Percentiles rank a stretch among this genome's conserved stretches.
Conservation (phyloP, 1,140 invertebrate species). For the Polyergus mexicanus region DNA sequence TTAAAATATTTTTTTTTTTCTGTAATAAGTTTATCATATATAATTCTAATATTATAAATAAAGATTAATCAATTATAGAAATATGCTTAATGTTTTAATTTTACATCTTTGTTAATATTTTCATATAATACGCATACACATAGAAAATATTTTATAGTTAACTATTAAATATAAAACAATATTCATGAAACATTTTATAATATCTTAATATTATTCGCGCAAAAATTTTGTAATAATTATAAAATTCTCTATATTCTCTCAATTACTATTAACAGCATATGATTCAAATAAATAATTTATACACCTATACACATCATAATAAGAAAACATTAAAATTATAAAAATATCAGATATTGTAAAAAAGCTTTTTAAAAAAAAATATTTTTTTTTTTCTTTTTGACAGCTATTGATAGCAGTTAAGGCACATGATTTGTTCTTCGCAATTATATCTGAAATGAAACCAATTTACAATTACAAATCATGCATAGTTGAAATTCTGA, state of each 20-base stretch:
- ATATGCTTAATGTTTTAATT: no score
- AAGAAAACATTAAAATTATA: not conserved
- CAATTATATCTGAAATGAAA: conserved; percentile 73
- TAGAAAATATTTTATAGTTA: no score
- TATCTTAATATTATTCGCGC: not conserved
- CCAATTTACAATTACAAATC: conserved; percentile 1
- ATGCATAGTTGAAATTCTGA: not conserved
- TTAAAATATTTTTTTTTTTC: no score
- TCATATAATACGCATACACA: no score
- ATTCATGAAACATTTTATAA: not conserved
- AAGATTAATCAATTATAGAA: no score
- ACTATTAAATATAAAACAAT: no score
- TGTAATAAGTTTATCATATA: not conserved
- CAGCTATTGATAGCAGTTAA: conserved; percentile 73
- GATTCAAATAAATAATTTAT: conserved; percentile 13
- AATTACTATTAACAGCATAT: not conserved
- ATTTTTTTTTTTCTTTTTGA: not conserved
- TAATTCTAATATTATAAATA: not conserved
- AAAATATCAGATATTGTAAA: conserved; percentile 1
- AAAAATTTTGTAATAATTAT: not conserved
- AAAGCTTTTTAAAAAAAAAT: not conserved
- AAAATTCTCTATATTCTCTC: not conserved
- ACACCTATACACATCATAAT: conserved; percentile 23
- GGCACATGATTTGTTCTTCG: conserved; percentile 71
- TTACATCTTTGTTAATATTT: no score